Percentiles rank a stretch among this genome's conserved stretches.
These are phyloP conservation scores for Atta colombica DNA, from an alignment of 1,140 invertebrate species.

Conservation along the genomic window DNA sequence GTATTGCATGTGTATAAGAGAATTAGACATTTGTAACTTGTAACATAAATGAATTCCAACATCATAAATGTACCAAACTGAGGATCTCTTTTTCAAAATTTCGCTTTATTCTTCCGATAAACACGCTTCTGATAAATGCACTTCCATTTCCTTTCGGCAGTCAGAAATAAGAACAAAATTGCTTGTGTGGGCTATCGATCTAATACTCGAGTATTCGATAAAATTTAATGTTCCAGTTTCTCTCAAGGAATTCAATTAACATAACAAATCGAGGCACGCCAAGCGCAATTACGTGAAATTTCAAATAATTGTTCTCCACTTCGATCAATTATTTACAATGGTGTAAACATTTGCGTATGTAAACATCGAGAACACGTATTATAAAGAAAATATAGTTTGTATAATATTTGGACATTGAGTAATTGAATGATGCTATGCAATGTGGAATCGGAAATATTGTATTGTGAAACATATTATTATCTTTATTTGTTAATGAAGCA, in stretches of 20 bases:
- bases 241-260: conserved; percentile 47
- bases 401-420: conserved; percentile 37
- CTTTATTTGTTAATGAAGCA: background rate
- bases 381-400: conserved; percentile 29
- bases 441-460: background rate
- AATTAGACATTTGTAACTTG: background rate
- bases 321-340: conserved; percentile 37
- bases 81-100: conserved; percentile 30
- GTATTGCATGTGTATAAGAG: background rate
- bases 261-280: conserved; percentile 34
- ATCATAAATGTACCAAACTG: background rate
- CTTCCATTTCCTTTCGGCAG: background rate
- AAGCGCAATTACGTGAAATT: conserved; percentile 44
- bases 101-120: conserved; percentile 38
- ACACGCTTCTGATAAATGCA: conserved; percentile 45
- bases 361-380: conserved; percentile 31
- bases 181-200: conserved; percentile 35
- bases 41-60: background rate
- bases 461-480: background rate
- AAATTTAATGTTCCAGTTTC: conserved; percentile 35
- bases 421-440: conserved; percentile 14
- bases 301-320: conserved; percentile 24
- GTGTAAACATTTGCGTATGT: conserved; percentile 33
- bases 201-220: conserved; percentile 30
- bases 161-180: conserved; percentile 32